Base-by-base conservation (phyloP, 2,797 vertebrate genomes). In the Crenuchus spilurus region DNA sequence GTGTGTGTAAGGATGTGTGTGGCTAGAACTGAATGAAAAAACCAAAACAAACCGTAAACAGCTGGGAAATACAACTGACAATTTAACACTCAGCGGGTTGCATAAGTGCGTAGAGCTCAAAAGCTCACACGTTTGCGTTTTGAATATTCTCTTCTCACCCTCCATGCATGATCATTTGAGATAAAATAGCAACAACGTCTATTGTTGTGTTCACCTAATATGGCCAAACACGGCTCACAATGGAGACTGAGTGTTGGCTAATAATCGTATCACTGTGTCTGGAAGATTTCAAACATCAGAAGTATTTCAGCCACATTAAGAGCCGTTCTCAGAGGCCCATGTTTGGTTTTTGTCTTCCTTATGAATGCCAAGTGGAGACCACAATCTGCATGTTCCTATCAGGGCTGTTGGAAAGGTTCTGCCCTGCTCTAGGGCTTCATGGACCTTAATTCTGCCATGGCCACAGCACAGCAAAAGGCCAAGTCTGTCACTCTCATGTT, bases 371-470 rank as follows among this genome's bases (percentile, higher is more conserved):
- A 87, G 86, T 90, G 90, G 89, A 90, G 87, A 90, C 87, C 87
- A 87, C 87, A 88, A 89, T 83, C 84, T 83, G 88, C 85, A 84
- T 87, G 86, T 89, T 88, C 87, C 86, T 87, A 87, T 86, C 83
- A 85, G 80, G 84, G 75, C 84, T 90, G 87, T 85, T 88, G 86
- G 78, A 84, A 84, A 84, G 82, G 80, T 80, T 82, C 70, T 78
- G 58, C 60, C 67, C 41, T 78, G 82, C 82, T 84, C 73, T 80
- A 82, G 80, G 80, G 75, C 81, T 83, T 80, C 61, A 64, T 78
- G 78, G 77, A 78, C 72, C 69, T 83, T 72, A 55, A 72, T 78
- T 75, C 72, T 76, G 70, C 69, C 42, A 33, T 58, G 68, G 60
- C 64, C 70, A 66, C 66, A 65, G 80, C 60, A 69, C 62, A 74